Evolutionary conservation across 1,140 invertebrate species (phyloP), one percentile per base, ranked within the genome.

Genomic region (Pogonus chalceus): DNA sequence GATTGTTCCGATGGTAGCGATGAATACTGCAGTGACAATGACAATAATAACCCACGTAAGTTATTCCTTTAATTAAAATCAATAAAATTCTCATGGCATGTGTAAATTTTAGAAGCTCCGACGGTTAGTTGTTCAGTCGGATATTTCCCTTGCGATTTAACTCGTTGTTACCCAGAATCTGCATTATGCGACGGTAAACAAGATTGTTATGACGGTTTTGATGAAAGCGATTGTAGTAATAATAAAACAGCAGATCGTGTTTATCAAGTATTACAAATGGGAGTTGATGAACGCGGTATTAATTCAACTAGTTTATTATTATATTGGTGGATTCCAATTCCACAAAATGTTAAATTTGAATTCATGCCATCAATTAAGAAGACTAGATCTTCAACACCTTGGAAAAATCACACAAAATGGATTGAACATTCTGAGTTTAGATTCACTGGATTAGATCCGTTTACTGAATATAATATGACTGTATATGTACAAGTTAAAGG

Each of bases 1-100:
- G 85, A 93, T 55, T 94, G 91, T 74, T 80, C 82, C 0, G 87
- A 91, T 72, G 76, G 76, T 2, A 79, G 78, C 10, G 89, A 92
- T 71, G 86, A 88, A 63, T 31, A 64, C 7, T 73, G 69, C 22
- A 82, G 81, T 54, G 59, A 68, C 2, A 53, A 56, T 0, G 58
- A 68, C 18, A 58, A 69, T 14, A 58, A 60, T 52, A n/a, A 61
- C 22, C 65, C 67, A 2, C 26, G 26, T 31, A 51, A 10, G 51
- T 35, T 23, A 37, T 61, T 0, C 39, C 43, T 1, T 12, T 61
- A 9, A 57, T 51, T n/a, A n/a, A n/a, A n/a, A 39, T 61, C 57
- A 57, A 39, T 39, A 49, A 49, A 53, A 12, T 20, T 16, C 0
- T 3, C 24, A 7, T n/a, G n/a, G n/a, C n/a, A n/a, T n/a, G n/a